Base-by-base conservation (phyloP, 2,888 invertebrate genomes). In the Oligia strigilis region DNA sequence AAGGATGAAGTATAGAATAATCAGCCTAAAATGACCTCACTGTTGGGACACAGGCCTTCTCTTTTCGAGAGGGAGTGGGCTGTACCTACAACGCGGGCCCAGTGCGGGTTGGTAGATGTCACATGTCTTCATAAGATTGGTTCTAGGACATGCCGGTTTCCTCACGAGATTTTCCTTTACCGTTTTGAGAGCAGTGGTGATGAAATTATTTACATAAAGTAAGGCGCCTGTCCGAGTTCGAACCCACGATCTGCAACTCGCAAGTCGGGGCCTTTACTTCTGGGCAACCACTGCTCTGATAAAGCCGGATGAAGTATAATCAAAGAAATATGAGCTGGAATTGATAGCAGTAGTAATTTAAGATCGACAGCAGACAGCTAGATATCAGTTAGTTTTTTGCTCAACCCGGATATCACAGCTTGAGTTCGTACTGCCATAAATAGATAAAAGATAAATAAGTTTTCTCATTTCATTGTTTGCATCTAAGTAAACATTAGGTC, bases 391-490 rank as follows among this genome's bases (percentile, higher is more conserved):
- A 19, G 23, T 65, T 65, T 75, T 81, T 46, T 40, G 19, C n/a
- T 14, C 9, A 55, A 78, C 75, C 77, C 82, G 82, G 82, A 82
- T 78, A 64, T 84, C 64, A 52, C 43, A 74, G 58, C n/a, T 69
- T 40, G 69, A 36, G 67, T 55, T 58, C 14, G 4, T 72, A 40
- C 40, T 49, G 29, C 5, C 75, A 46, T 65, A 65, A 75, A 75
- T 70, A 75, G 14, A 81, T 72, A 74, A 81, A 81, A 76, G n/a
- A n/a, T 60, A 13, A 58, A 72, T 46, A 43, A 17, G 55, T 62
- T 69, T 65, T 75, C 66, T n/a, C 14, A 43, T 75, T 58, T 81
- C 71, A 75, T 85, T 84, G 82, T 84, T 72, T 65, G 46, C 60
- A 0, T 19, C 66, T 72, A 19, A 78, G 82, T 72, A 85, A 78